Evolutionary conservation across 2,113 vertebrate species (phyloP).

Genomic region (Stictonetta naevosa): DNA sequence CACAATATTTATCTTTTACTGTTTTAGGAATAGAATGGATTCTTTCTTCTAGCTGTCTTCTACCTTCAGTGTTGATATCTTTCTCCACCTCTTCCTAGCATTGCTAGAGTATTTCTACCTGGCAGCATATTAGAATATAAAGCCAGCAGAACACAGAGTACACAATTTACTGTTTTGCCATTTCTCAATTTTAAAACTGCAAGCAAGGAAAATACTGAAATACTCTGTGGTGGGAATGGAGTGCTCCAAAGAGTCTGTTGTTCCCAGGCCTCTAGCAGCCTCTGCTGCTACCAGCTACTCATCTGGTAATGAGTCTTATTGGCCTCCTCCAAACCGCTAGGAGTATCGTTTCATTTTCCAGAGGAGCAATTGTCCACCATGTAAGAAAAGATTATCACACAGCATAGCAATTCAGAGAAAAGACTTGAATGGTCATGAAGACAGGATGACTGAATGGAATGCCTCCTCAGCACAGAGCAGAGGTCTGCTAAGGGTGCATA

Average conservation of each 20-base stretch:
- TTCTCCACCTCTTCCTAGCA: neutral
- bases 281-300: accelerated
- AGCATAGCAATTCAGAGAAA: neutral
- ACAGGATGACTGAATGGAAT: neutral
- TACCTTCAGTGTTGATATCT: neutral
- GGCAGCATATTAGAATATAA: neutral
- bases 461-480: neutral
- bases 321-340: neutral
- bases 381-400: neutral
- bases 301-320: neutral
- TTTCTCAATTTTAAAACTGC: neutral
- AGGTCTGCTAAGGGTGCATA: neutral
- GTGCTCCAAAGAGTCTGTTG: neutral
- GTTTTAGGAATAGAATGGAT: conserved; percentile 43
- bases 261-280: neutral
- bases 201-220: neutral
- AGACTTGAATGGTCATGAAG: neutral
- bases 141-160: neutral
- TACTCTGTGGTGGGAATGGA: neutral
- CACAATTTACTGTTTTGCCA: neutral
- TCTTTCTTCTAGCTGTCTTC: conserved; percentile 30
- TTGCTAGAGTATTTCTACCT: neutral
- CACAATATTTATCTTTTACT: conserved; percentile 29
- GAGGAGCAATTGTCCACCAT: neutral
- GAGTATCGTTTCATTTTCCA: neutral